Base-by-base conservation (phyloP, 1,140 invertebrate genomes). In the Drosophila ogumai region DNA sequence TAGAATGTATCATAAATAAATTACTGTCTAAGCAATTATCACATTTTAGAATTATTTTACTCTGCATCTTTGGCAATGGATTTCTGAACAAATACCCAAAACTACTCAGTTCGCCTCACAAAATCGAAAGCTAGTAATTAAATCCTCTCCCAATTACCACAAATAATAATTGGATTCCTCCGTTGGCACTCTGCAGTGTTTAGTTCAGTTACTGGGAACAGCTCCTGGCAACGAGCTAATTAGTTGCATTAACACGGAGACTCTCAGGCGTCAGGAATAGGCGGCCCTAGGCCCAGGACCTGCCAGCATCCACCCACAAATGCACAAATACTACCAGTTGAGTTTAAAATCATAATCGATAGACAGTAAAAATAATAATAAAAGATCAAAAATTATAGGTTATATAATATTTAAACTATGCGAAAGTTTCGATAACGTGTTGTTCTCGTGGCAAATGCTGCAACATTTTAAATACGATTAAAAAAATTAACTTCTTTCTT, bases 171-270 rank as follows among this genome's bases (percentile, higher is more conserved):
- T 47, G 12, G 6, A 19, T 34, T 6, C 32, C 47, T 2, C 6
- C 31, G 38, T 22, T 19, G 47, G 31, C 15, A 12, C n/a, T 38
- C 40, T 9, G 12, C 50, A 22, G 32, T 52, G 17, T 40, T 34
- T 41, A 50, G 65, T 65, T 43, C 61, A 32, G n/a, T 43, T 66
- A 31, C 28, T 22, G 19, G 43, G 15, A 15, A 19, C 19, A 40
- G 6, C 12, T 54, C 50, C 15, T 46, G 19, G 17, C 34, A 57
- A 34, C 22, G 12, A 9, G 34, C 50, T 69, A 72, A 72, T 72
- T 72, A 72, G 68, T 49, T 36, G 43, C 50, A 72, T 72, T 72
- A 71, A 58, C 68, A 72, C 50, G 19, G n/a, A 34, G 44, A 12
- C 32, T 44, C 40, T 17, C 17, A 19, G 12, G 12, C 44, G 12